Evolutionary conservation across 2,888 invertebrate species (phyloP), one percentile per base, ranked within the genome.

Genomic region (Coenonympha glycerion): DNA sequence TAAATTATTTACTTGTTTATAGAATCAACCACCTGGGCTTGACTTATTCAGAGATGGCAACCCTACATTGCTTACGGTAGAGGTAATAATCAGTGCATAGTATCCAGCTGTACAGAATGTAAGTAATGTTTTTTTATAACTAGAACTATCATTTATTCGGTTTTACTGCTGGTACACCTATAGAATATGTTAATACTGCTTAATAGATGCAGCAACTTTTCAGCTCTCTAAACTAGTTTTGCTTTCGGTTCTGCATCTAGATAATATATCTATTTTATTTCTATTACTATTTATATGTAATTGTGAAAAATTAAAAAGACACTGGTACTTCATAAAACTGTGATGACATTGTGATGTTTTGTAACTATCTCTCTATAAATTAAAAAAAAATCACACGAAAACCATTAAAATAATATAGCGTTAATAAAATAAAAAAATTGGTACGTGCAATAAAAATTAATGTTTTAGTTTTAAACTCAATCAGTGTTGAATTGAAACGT

Each of bases 331-430:
- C 48, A 46, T 31, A 53, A 28, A 42, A 41, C 18, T 83, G 85
- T 83, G 85, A 85, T 85, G 76, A 55, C 57, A 63, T 66, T 84
- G 84, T 83, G 81, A 83, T 84, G 82, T 61, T 59, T 71, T 36
- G 24, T 45, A 34, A 30, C 46, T 50, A 52, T 45, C 39, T 42
- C 28, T 22, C 30, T 53, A 46, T 6, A 16, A 21, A 31, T 42
- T 18, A n/a, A 47, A 50, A 30, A 48, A 39, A 52, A 53, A 55
- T 59, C 42, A 60, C 60, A 58, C 57, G 57, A 60, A 56, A 59
- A 56, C 31, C n/a, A n/a, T n/a, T n/a, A n/a, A n/a, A n/a, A n/a
- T n/a, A n/a, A n/a, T n/a, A n/a, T n/a, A n/a, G n/a, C n/a, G n/a
- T n/a, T n/a, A n/a, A 58, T 58, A 50, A 59, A 59, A 52, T 58